Conservation (phyloP, 2,113 vertebrate species). For the Phyllostomus discolor region DNA sequence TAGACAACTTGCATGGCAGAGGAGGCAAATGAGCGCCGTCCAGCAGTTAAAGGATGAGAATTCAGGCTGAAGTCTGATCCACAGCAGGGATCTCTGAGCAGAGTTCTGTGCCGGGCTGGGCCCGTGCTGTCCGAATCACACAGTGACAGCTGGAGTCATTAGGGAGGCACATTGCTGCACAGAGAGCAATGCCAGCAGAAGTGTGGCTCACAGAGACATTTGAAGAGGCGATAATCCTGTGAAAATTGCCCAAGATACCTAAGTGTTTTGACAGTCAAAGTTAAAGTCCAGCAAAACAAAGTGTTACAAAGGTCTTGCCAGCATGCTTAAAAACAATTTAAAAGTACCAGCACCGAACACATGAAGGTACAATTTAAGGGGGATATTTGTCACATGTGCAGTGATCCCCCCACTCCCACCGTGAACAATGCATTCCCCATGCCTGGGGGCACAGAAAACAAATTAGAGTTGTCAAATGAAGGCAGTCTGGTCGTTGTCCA, state of each 20-base stretch:
- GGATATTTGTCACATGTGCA: not conserved
- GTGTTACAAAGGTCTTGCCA: constrained; percentile 52
- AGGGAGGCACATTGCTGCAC: constrained; percentile 23
- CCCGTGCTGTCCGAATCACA: constrained; percentile 3
- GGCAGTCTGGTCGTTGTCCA: not conserved
- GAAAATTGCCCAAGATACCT: constrained; percentile 49
- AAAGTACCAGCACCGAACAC: constrained; percentile 1
- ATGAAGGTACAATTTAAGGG: constrained; percentile 2
- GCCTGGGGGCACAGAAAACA: not conserved
- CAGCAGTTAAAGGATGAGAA: not conserved
- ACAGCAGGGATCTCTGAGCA: constrained; percentile 11
- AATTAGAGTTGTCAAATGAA: not conserved
- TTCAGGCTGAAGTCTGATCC: not conserved
- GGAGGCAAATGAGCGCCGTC: not conserved
- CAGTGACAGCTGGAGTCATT: constrained; percentile 23
- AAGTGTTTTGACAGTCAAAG: constrained; percentile 48
- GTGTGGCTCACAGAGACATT: constrained; percentile 17
- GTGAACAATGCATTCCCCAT: not conserved
- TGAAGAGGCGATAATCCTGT: constrained; percentile 59
- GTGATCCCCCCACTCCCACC: not conserved
- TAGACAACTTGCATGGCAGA: not conserved
- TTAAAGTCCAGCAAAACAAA: constrained; percentile 54
- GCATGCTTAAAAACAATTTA: constrained; percentile 30
- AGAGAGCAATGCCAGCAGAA: constrained; percentile 35
- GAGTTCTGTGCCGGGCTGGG: not conserved